Evolutionary conservation across 2,888 invertebrate genomes (phyloP).

Genomic region (Formica aserva): DNA sequence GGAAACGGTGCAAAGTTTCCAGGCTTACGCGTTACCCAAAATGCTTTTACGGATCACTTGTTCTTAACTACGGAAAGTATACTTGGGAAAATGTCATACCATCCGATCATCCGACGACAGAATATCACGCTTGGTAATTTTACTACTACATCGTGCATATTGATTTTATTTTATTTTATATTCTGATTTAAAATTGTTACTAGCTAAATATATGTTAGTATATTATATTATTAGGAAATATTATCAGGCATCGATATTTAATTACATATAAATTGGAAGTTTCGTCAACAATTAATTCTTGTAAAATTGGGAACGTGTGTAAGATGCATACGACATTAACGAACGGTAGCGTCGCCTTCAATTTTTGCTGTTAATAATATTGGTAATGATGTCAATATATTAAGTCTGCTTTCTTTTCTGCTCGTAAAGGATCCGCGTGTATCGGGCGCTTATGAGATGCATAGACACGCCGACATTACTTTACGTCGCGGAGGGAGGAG

Average conservation of each 20-base stretch:
- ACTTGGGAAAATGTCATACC: conserved; percentile 24
- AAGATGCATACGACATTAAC: not conserved
- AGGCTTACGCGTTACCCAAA: conserved; percentile 48
- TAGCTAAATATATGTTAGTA: not conserved
- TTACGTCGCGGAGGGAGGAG: conserved; percentile 35
- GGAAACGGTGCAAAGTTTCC: conserved; percentile 56
- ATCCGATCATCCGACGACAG: conserved; percentile 27
- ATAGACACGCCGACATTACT: conserved; percentile 69
- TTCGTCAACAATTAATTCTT: not conserved
- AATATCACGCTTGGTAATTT: conserved; percentile 13
- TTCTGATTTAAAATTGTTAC: not conserved
- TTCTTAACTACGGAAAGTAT: conserved; percentile 45
- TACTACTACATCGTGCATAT: conserved; percentile 18
- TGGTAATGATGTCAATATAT: conserved; percentile 71
- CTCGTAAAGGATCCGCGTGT: conserved; percentile 54
- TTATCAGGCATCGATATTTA: not conserved
- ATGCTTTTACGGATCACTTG: conserved; percentile 53
- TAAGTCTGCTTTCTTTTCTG: conserved; percentile 62
- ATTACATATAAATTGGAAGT: not conserved
- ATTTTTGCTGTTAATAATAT: conserved; percentile 69
- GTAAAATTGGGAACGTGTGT: not conserved
- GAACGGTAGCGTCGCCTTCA: not conserved
- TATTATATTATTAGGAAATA: not conserved
- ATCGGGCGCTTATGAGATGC: conserved; percentile 67
- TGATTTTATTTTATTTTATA: not conserved